Conservation (phyloP, 2,888 invertebrate genomes). For the Oeneis ivallda region DNA sequence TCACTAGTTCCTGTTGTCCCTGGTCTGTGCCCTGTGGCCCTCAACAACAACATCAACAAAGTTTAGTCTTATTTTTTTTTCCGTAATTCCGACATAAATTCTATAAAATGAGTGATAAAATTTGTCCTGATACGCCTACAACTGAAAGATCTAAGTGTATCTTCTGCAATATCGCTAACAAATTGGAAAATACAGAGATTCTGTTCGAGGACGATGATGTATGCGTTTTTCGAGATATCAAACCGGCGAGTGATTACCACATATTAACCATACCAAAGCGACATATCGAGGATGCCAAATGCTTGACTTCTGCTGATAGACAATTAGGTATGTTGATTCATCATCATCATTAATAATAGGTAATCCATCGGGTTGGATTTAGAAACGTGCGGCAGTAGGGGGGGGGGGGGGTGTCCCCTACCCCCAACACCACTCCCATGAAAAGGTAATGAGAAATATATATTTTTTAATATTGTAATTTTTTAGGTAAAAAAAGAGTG, state of each 20-base stretch:
- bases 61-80: too few relatives aligned
- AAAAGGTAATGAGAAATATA: too few relatives aligned
- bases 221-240: conserved; percentile 90
- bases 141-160: conserved; percentile 77
- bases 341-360: neutral
- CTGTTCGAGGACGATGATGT: conserved; percentile 88
- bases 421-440: too few relatives aligned
- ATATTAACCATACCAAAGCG: conserved; percentile 88
- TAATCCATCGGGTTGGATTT: neutral
- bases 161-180: conserved; percentile 88
- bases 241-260: conserved; percentile 90
- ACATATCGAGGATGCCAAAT: conserved; percentile 89
- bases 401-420: too few relatives aligned
- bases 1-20: too few relatives aligned
- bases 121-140: conserved; percentile 42
- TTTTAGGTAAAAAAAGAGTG: too few relatives aligned
- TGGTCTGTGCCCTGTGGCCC: too few relatives aligned
- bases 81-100: too few relatives aligned
- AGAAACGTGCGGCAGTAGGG: too few relatives aligned
- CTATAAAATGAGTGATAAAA: conserved; percentile 40
- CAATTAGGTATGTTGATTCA: conserved; percentile 81
- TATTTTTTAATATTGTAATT: too few relatives aligned
- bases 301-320: conserved; percentile 84
- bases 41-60: too few relatives aligned
- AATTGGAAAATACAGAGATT: conserved; percentile 82